Evolutionary conservation across 2,888 invertebrate species (phyloP), one percentile per base, ranked within the genome.

Genomic region (Philereme vetulata): DNA sequence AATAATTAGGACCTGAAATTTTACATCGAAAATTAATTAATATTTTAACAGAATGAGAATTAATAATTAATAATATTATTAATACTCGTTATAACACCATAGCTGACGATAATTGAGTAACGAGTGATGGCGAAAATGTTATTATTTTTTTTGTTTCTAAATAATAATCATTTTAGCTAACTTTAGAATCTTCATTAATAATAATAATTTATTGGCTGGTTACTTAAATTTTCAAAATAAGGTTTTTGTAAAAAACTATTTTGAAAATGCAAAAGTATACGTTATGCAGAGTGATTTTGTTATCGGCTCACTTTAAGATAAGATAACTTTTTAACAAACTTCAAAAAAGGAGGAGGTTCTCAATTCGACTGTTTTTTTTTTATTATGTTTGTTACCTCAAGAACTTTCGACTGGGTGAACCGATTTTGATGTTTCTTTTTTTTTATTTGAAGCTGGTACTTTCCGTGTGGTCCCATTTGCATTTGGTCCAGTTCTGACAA

Each of bases 81-180:
- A 8, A 10, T 35, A 45, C 34, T 45, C 50, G 50, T 45, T 50
- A 50, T 50, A 50, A 56, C 45, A 50, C 56, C 50, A 40, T 38
- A 52, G 8, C 45, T 1, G 11, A 9, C 32, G 11, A 36, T 50
- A 36, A 10, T 49, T 56, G 49, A 47, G 9, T 45, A 44, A n/a
- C 44, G 5, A 56, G 34, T 45, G 36, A 10, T 44, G 35, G 34
- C n/a, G n/a, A 32, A 36, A 9, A 53, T 21, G 8, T 21, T 34
- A 43, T 56, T 56, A 44, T 44, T 55, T 43, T 21, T 42, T 35
- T 44, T 32, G 38, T 50, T 44, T 48, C 10, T 32, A 51, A 58
- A 55, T 67, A 67, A 67, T 72, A 70, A 76, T 72, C 69, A 75
- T 71, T 63, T 62, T 72, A 72, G 66, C 44, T 67, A 10, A 72